These are phyloP conservation scores for Halocynthia aurantium DNA, from an alignment of 23 tunicate genomes.

Conservation along the genomic window DNA sequence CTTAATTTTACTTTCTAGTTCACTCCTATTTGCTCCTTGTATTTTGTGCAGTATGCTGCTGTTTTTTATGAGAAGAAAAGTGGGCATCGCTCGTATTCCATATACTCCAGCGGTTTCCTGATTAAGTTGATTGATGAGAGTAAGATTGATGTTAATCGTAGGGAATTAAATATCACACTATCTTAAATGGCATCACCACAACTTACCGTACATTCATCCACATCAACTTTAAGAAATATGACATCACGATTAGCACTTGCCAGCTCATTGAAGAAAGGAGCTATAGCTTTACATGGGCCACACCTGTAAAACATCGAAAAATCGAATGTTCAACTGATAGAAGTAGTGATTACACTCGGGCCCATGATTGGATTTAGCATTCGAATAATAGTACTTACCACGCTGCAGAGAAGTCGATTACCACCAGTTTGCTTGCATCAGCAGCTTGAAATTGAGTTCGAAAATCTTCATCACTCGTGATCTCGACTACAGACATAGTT, in stretches of 20 bases:
- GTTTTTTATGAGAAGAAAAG: slow-evolving; percentile 51
- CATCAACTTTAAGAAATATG: slow-evolving; percentile 79
- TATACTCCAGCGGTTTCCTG: slow-evolving; percentile 48
- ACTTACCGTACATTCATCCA: slow-evolving; percentile 67
- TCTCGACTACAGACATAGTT: slow-evolving; percentile 4
- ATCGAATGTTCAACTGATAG: background rate
- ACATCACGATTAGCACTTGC: slow-evolving; percentile 39
- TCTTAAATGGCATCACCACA: background rate
- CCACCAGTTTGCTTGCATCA: slow-evolving; percentile 22
- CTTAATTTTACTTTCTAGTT: slow-evolving; percentile 32
- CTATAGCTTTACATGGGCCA: slow-evolving; percentile 77
- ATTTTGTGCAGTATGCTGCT: slow-evolving; percentile 34
- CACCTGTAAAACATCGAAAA: slow-evolving; percentile 49
- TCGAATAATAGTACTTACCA: slow-evolving; percentile 19
- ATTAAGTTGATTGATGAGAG: background rate
- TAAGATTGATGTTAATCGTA: background rate
- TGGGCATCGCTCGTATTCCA: slow-evolving; percentile 77
- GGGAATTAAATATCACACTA: background rate
- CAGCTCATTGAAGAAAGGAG: slow-evolving; percentile 68
- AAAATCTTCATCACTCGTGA: slow-evolving; percentile 10
- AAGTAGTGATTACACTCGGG: background rate
- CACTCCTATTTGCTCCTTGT: slow-evolving; percentile 52
- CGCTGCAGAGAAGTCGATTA: slow-evolving; percentile 48
- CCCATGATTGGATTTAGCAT: background rate
- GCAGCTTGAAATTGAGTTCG: slow-evolving; percentile 7